These are phyloP conservation scores for Pachyrhynchus sulphureomaculatus DNA, from an alignment of 1,140 invertebrate genomes.

Conservation along the genomic window DNA sequence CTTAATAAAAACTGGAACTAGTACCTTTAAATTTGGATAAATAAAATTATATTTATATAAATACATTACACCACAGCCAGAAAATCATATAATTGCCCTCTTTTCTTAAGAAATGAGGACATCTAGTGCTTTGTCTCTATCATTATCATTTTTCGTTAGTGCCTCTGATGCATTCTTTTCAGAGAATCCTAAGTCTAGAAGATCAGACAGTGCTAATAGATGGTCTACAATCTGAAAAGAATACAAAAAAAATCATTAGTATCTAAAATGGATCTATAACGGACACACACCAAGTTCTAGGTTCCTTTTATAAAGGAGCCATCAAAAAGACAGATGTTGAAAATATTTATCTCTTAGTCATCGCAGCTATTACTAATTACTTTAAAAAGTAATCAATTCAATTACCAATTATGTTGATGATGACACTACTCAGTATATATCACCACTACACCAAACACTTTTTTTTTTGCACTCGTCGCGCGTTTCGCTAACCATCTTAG, in stretches of 20 bases:
- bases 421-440: too few species aligned
- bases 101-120: conserved; percentile 70
- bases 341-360: too few species aligned
- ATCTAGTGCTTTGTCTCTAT: conserved; percentile 85
- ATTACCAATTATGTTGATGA: too few species aligned
- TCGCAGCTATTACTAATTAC: too few species aligned
- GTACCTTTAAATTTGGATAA: too few species aligned
- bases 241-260: conserved; percentile 28
- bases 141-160: conserved; percentile 73
- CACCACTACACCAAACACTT: too few species aligned
- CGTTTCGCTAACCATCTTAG: too few species aligned
- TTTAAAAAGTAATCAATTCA: too few species aligned
- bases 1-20: too few species aligned
- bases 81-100: conserved; percentile 10
- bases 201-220: conserved; percentile 64
- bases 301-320: neutral
- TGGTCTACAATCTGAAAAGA: conserved; percentile 71
- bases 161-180: conserved; percentile 74
- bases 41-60: neutral
- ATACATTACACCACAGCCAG: conserved; percentile 37
- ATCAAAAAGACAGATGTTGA: neutral
- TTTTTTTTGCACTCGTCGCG: too few species aligned
- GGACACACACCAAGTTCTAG: neutral
- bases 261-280: neutral
- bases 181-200: conserved; percentile 80